phyloP scores from a whole-genome alignment of 2,113 vertebrate genomes.

The Brienomyrus longianalis region DNA sequence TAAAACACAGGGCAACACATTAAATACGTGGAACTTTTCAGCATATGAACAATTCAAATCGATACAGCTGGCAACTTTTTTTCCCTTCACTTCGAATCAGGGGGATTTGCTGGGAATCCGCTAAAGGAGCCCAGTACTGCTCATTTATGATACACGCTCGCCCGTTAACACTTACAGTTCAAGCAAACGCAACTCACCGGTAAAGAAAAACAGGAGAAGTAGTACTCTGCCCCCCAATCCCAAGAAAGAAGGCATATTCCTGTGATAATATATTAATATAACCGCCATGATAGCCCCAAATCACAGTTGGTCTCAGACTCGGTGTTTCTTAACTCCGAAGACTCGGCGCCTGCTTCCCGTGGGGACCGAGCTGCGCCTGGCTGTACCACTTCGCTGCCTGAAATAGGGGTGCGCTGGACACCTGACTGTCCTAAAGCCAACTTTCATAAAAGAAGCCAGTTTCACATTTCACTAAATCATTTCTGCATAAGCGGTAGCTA shows the following conservation, averaged over 20 bases:
- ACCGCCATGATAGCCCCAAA: slow-evolving; percentile 51
- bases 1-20: not conserved
- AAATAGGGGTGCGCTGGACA: slow-evolving; percentile 4
- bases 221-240: slow-evolving; percentile 38
- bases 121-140: not conserved
- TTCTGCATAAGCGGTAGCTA: not conserved
- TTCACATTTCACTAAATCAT: not conserved
- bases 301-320: slow-evolving; percentile 27
- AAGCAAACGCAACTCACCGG: slow-evolving; percentile 47
- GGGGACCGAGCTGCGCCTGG: slow-evolving; percentile 46
- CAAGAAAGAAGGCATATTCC: slow-evolving; percentile 30
- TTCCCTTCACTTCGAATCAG: not conserved
- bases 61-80: not conserved
- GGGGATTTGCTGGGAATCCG: not conserved
- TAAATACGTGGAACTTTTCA: not conserved
- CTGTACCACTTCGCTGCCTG: slow-evolving; percentile 38
- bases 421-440: not conserved
- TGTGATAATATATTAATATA: slow-evolving; percentile 16
- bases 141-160: not conserved
- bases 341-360: slow-evolving; percentile 42
- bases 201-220: slow-evolving; percentile 44
- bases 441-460: not conserved
- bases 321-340: slow-evolving; percentile 24
- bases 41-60: not conserved
- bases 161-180: not conserved